phyloP scores from a whole-genome alignment of 2,888 invertebrate genomes.

The Mermis nigrescens region DNA sequence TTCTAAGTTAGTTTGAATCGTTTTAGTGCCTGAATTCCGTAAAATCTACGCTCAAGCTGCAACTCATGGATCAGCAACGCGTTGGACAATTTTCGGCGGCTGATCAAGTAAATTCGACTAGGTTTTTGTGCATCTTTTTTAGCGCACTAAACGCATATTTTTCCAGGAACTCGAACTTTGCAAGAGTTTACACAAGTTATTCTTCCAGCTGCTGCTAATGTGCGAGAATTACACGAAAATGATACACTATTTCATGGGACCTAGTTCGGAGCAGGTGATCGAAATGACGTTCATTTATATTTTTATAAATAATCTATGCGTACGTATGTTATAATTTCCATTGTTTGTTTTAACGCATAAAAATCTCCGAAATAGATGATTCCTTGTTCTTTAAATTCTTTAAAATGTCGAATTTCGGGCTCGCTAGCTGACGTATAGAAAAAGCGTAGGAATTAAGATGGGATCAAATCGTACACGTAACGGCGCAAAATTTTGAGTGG shows the following conservation, averaged over 20 bases:
- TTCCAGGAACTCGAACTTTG: constrained; percentile 56
- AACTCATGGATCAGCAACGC: constrained; percentile 53
- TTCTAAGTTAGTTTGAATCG: too few species aligned
- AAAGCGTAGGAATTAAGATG: too few species aligned
- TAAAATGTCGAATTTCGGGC: too few species aligned
- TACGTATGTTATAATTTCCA: too few species aligned
- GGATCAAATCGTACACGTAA: too few species aligned
- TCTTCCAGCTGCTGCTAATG: constrained; percentile 70
- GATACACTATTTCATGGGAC: constrained; percentile 26
- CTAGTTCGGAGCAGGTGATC: constrained; percentile 42
- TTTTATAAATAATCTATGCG: too few species aligned
- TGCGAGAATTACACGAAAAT: constrained; percentile 47
- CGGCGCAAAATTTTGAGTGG: too few species aligned
- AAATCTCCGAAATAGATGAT: too few species aligned
- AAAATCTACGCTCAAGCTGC: constrained; percentile 58
- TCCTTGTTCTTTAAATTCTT: too few species aligned
- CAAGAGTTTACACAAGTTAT: constrained; percentile 66
- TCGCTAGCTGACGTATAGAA: too few species aligned
- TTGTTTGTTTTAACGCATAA: too few species aligned
- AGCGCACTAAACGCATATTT: not conserved
- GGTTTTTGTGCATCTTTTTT: not conserved
- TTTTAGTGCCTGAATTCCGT: constrained; percentile 44
- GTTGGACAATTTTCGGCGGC: constrained; percentile 42
- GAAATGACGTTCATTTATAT: too few species aligned
- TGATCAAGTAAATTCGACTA: constrained; percentile 13